Conservation (phyloP, 2,888 invertebrate species). For the Scaptomyza caliginosa region DNA sequence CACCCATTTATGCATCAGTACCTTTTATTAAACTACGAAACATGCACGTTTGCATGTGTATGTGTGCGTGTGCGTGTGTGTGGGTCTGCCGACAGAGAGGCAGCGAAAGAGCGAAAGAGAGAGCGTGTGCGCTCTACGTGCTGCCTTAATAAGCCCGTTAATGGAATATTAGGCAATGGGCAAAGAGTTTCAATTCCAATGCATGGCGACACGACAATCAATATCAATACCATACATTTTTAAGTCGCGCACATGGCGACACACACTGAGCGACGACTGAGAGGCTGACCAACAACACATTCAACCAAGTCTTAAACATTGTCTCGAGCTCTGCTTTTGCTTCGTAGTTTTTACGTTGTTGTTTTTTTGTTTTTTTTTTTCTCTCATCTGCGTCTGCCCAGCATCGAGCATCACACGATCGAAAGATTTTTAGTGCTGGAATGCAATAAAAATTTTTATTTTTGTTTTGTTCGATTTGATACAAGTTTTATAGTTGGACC, state of each 20-base stretch:
- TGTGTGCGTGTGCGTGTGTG: slow-evolving; percentile 30
- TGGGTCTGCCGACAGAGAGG: slow-evolving; percentile 48
- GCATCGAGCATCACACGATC: slow-evolving; percentile 68
- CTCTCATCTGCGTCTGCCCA: slow-evolving; percentile 57
- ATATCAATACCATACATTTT: slow-evolving; percentile 58
- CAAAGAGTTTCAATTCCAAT: slow-evolving; percentile 70
- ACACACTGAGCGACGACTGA: slow-evolving; percentile 47
- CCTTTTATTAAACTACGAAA: slow-evolving; percentile 75
- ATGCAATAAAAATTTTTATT: slow-evolving; percentile 75
- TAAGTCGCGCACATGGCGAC: slow-evolving; percentile 61
- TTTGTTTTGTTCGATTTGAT: slow-evolving; percentile 79
- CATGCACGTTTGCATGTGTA: not conserved
- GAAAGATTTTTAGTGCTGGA: slow-evolving; percentile 76
- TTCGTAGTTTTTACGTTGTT: slow-evolving; percentile 6
- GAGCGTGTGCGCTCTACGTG: slow-evolving; percentile 54
- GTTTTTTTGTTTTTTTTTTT: slow-evolving; percentile 22
- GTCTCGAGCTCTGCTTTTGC: slow-evolving; percentile 26
- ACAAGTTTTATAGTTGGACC: slow-evolving; percentile 78
- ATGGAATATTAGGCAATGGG: slow-evolving; percentile 76
- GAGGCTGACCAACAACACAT: slow-evolving; percentile 5
- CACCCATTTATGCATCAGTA: slow-evolving; percentile 81
- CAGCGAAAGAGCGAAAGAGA: not conserved
- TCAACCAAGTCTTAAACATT: slow-evolving; percentile 32
- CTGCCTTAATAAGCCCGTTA: slow-evolving; percentile 79
- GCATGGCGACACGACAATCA: slow-evolving; percentile 46